Percentiles rank a stretch among this genome's conserved stretches.
Evolutionary conservation across 1,140 invertebrate species (phyloP).

Genomic region (Trissolcus basalis): DNA sequence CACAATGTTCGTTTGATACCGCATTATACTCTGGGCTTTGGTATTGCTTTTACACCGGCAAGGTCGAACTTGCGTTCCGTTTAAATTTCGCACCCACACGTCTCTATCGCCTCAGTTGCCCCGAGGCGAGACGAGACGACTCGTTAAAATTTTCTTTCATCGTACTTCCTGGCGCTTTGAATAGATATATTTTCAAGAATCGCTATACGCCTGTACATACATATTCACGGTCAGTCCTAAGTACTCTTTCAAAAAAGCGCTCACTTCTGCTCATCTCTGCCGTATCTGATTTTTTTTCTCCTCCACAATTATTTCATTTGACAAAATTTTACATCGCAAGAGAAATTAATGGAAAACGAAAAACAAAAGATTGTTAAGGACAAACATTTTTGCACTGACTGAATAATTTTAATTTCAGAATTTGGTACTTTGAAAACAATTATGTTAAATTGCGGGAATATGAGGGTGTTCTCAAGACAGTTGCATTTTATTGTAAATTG

Average conservation of each 20-base stretch:
- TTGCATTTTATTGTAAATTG: no score
- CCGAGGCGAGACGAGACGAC: constrained; percentile 53
- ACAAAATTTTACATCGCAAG: no score
- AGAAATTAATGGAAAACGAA: no score
- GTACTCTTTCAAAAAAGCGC: constrained; percentile 48
- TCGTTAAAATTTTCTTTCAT: constrained; percentile 63
- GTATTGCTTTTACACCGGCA: constrained; percentile 49
- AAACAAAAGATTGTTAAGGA: no score
- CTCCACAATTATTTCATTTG: no score
- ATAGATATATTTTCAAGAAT: constrained; percentile 49
- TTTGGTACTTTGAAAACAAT: no score
- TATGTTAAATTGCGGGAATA: no score
- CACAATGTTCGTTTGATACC: constrained; percentile 31
- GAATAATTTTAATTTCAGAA: no score
- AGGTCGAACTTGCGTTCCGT: constrained; percentile 50
- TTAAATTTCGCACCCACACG: constrained; percentile 47
- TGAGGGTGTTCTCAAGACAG: no score
- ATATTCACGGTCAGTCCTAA: constrained; percentile 59
- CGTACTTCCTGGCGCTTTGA: constrained; percentile 49
- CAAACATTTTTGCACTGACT: no score
- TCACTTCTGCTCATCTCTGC: constrained; percentile 47
- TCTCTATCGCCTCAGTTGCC: constrained; percentile 17
- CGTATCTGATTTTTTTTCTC: no score
- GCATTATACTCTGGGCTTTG: constrained; percentile 33
- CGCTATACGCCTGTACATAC: constrained; percentile 25